Percentiles rank a stretch among this genome's conserved stretches.
These are phyloP conservation scores for Etia nguti DNA, from an alignment of 2,113 vertebrate genomes.

Conservation along the genomic window DNA sequence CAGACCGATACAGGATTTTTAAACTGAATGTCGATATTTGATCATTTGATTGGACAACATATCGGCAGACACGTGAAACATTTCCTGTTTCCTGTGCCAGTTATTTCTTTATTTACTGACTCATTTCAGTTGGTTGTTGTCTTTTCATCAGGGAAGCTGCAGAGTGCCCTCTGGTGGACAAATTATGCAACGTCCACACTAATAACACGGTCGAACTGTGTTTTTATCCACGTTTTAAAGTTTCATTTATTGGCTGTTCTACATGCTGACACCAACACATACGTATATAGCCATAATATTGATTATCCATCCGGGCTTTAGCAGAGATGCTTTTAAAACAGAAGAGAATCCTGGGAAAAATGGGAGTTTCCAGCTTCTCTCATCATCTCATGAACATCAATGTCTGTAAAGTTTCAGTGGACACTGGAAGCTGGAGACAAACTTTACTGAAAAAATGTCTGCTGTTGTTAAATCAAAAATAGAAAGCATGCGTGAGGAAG, in stretches of 20 bases:
- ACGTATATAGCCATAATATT: not conserved
- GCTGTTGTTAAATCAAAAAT: not conserved
- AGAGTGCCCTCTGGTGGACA: not conserved
- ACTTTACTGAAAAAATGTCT: not conserved
- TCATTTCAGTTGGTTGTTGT: not conserved
- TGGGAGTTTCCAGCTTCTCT: not conserved
- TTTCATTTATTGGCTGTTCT: not conserved
- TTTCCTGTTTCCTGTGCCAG: not conserved
- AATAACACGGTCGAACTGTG: fast-evolving
- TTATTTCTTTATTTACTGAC: not conserved
- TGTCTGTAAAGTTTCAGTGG: not conserved
- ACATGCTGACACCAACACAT: not conserved
- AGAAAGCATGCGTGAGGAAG: not conserved
- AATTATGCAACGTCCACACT: not conserved
- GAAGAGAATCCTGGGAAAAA: not conserved
- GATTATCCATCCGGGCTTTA: not conserved
- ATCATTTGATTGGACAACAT: too few relatives aligned
- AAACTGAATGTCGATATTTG: not conserved
- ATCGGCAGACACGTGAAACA: not conserved
- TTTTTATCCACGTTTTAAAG: not conserved
- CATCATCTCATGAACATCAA: not conserved
- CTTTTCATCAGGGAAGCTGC: not conserved
- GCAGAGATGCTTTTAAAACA: not conserved
- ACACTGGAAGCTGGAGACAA: not conserved
- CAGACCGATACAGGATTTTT: not conserved